Conservation (phyloP, 2,888 invertebrate genomes). For the Ariolimax columbianus region DNA sequence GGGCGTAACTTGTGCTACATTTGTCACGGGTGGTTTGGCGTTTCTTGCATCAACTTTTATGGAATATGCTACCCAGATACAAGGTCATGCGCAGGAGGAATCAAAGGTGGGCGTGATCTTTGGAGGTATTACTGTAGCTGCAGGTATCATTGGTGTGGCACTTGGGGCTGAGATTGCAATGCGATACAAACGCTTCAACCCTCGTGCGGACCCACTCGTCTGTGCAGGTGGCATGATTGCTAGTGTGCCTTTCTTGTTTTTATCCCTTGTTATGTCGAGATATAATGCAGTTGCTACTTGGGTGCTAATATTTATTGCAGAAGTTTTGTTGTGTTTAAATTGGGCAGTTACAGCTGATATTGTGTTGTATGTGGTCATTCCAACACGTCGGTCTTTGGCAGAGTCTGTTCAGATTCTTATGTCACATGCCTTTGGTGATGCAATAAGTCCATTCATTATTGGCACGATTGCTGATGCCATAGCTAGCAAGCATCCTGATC, state of each 20-base stretch:
- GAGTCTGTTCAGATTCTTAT: constrained; percentile 98
- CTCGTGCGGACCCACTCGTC: constrained; percentile 91
- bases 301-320: constrained; percentile 80
- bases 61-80: constrained; percentile 81
- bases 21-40: constrained; percentile 95
- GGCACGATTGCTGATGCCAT: constrained; percentile 89
- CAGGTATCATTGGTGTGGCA: constrained; percentile 95
- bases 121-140: constrained; percentile 94
- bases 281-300: constrained; percentile 85
- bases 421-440: constrained; percentile 98
- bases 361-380: constrained; percentile 92
- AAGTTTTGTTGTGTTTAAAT: constrained; percentile 90
- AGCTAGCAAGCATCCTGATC: constrained; percentile 32
- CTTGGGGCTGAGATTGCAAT: constrained; percentile 84
- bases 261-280: constrained; percentile 86
- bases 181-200: constrained; percentile 71
- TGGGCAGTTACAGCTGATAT: constrained; percentile 99
- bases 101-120: constrained; percentile 85
- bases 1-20: constrained; percentile 98
- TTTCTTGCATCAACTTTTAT: constrained; percentile 98
- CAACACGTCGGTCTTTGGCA: constrained; percentile 95
- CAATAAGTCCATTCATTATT: constrained; percentile 97
- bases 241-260: constrained; percentile 92
- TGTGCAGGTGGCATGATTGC: constrained; percentile 92
- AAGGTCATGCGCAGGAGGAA: constrained; percentile 55